Base-by-base conservation (phyloP, 2,888 invertebrate genomes). In the Drosophila nr. fundita region DNA sequence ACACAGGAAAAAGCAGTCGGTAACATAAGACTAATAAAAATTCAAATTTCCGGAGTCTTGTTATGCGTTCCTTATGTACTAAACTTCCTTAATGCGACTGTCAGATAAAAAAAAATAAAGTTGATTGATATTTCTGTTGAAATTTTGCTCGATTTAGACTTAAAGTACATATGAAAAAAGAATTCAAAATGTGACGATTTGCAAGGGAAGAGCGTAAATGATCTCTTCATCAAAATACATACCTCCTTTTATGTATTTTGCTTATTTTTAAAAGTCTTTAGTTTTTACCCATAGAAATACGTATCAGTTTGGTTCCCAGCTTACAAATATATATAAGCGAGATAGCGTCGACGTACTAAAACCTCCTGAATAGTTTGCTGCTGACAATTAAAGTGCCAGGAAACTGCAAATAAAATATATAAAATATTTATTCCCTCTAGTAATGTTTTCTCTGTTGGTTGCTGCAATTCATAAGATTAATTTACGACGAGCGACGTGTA, bases 401-500 rank as follows among this genome's bases (percentile, higher is more conserved):
- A 42, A 21, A 42, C 11, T 5, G 42, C 21, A 21, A 42, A 5
- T 42, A 42, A 11, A 21, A 42, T 11, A 42, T 40, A 40, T 38
- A 4, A 8, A 38, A 18, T 38, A 40, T n/a, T 1, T 40, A 40
- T 40, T n/a, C 38, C n/a, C 10, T 4, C 8, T 10, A 10, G 38
- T 40, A n/a, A 42, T 42, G 11, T 21, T 42, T 21, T 21, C 21
- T 21, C 21, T 21, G 5, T 36, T 54, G 61, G 24, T 13, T 57
- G 24, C 45, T 57, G 45, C 42, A 48, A 48, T 36, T 36, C 24
- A 21, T 24, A 53, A 15, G 53, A 34, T 36, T 53, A 24, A 38
- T 38, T 18, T 27, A 63, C 57, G 63, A 49, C 45, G 30, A 49
- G 48, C 57, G 36, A n/a, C n/a, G n/a, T n/a, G 60, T 42, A 50